Evolutionary conservation across 2,113 vertebrate species (phyloP).

Genomic region (Ciconia boyciana): DNA sequence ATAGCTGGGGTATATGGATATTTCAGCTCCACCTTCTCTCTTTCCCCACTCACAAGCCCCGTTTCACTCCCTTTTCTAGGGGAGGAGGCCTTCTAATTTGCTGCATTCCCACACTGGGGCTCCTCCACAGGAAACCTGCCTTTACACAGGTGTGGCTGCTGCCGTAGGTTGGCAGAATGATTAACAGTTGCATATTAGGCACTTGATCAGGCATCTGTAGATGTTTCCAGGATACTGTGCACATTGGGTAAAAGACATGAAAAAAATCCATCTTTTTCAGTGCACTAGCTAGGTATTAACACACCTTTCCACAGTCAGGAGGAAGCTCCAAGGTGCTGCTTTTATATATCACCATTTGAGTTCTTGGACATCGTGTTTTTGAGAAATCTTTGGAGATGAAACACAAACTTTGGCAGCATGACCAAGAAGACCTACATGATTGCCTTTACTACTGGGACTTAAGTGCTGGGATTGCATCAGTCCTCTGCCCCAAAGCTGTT

Average conservation of each 20-base stretch:
- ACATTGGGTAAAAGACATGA: background rate
- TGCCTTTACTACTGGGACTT: background rate
- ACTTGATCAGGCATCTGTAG: background rate
- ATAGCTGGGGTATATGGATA: background rate
- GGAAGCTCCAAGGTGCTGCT: background rate
- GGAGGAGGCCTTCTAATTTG: background rate
- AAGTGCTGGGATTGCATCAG: background rate
- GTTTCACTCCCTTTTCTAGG: background rate
- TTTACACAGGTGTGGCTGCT: background rate
- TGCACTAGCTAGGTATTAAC: background rate
- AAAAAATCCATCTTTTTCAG: background rate
- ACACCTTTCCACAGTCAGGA: background rate
- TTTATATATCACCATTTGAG: background rate
- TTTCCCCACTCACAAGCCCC: background rate
- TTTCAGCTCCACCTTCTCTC: background rate
- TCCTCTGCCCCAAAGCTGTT: background rate
- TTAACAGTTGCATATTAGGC: background rate
- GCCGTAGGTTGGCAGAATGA: background rate
- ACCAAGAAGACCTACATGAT: background rate
- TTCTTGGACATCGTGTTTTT: background rate
- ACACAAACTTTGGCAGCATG: background rate
- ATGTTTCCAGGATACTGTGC: background rate
- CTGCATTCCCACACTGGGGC: background rate
- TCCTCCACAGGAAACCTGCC: background rate
- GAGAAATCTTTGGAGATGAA: background rate